Conservation (phyloP, 2,888 invertebrate species). For the Gymnocheta viridis region DNA sequence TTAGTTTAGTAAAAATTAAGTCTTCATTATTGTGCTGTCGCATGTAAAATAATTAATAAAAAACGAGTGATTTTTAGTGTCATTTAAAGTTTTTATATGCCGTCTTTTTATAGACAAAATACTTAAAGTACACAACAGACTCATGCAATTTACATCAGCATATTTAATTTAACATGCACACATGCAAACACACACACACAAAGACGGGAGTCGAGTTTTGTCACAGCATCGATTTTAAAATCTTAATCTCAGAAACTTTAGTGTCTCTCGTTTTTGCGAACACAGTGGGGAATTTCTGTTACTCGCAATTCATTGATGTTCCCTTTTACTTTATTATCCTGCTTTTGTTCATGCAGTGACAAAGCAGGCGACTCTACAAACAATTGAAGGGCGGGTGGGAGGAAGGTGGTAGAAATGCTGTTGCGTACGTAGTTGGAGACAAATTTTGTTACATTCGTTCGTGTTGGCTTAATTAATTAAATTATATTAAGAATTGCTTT, state of each 20-base stretch:
- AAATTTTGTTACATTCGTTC: constrained; percentile 59
- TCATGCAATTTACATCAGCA: neutral
- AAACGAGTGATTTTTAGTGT: constrained; percentile 5
- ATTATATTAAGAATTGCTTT: constrained; percentile 69
- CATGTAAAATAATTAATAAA: neutral
- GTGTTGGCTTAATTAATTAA: constrained; percentile 69
- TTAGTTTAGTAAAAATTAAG: neutral
- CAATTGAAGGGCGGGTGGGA: too few relatives aligned
- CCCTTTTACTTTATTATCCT: neutral
- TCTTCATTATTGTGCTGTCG: neutral
- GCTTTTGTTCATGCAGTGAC: constrained; percentile 34
- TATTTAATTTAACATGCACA: neutral
- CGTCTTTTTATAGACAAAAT: neutral
- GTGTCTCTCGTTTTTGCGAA: neutral
- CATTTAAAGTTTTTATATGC: neutral
- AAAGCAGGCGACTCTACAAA: neutral
- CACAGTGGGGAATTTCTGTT: neutral
- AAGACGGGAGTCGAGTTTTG: neutral
- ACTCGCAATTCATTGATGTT: constrained; percentile 1
- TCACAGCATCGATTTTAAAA: constrained; percentile 18
- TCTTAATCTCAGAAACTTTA: constrained; percentile 26
- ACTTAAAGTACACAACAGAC: neutral
- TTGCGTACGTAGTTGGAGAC: constrained; percentile 28
- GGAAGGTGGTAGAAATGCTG: neutral
- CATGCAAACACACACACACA: neutral